phyloP scores from a whole-genome alignment of 2,888 invertebrate species.

The Chloroclystis v-ata region DNA sequence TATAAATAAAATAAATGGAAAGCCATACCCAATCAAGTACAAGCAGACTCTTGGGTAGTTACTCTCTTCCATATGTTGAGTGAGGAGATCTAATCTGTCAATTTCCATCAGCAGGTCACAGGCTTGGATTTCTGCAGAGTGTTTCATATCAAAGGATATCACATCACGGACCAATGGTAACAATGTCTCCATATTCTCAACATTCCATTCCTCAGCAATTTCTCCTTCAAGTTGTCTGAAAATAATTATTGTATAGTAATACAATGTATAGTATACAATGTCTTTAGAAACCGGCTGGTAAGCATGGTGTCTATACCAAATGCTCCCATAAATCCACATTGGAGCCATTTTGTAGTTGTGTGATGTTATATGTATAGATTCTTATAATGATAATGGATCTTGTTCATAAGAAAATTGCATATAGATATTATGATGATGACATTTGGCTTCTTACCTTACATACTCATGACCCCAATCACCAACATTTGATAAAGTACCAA shows the following conservation, averaged over 20 bases:
- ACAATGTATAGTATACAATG: too few species aligned
- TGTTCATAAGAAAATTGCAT: too few species aligned
- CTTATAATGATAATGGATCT: too few species aligned
- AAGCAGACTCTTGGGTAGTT: constrained; percentile 95
- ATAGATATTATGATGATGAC: neutral
- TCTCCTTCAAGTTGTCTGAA: constrained; percentile 91
- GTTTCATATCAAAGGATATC: constrained; percentile 95
- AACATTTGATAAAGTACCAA: constrained; percentile 89
- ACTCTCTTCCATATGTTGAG: constrained; percentile 91
- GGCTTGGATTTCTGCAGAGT: constrained; percentile 99
- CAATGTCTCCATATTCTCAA: constrained; percentile 78
- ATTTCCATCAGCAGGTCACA: constrained; percentile 99
- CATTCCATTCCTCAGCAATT: constrained; percentile 91
- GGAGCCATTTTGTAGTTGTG: too few species aligned
- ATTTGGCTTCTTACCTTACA: constrained; percentile 81
- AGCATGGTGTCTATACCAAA: too few species aligned
- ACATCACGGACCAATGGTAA: constrained; percentile 90
- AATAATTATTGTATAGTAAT: neutral
- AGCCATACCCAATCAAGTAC: constrained; percentile 86
- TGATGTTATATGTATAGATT: too few species aligned
- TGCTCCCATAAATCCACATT: too few species aligned
- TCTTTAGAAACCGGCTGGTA: too few species aligned
- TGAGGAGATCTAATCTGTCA: constrained; percentile 90
- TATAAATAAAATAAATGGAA: too few species aligned
- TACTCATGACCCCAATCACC: constrained; percentile 99